Evolutionary conservation across 2,797 vertebrate species (phyloP).

Genomic region (Gymnodraco acuticeps): DNA sequence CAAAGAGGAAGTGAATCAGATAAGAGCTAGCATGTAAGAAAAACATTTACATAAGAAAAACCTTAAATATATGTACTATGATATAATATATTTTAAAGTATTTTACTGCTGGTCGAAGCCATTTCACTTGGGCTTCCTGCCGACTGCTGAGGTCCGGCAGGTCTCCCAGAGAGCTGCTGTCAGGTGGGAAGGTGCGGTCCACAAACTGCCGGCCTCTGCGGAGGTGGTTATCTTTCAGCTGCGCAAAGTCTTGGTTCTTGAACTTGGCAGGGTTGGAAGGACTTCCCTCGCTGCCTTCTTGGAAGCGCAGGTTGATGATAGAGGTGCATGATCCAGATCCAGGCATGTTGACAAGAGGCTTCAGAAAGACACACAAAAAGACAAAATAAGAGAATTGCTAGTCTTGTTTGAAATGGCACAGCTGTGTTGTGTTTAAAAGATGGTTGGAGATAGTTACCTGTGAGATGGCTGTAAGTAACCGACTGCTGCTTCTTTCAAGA

Average conservation of each 20-base stretch:
- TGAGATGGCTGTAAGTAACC: conserved; percentile 1
- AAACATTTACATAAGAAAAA: not conserved
- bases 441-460: conserved; percentile 20
- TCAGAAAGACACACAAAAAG: not conserved
- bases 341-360: conserved; percentile 46
- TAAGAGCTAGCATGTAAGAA: not conserved
- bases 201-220: conserved; percentile 30
- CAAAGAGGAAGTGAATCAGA: not conserved
- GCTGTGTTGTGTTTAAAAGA: not conserved
- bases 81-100: not conserved
- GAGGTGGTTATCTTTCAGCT: conserved; percentile 37
- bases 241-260: conserved; percentile 50
- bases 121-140: conserved; percentile 38
- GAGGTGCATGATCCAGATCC: conserved; percentile 36
- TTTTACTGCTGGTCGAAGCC: conserved; percentile 61
- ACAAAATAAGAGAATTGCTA: not conserved
- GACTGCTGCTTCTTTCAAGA: conserved; percentile 16
- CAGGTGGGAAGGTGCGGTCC: conserved; percentile 61
- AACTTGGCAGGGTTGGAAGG: conserved; percentile 55
- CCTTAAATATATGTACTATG: not conserved
- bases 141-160: not conserved
- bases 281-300: conserved; percentile 54
- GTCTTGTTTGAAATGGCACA: not conserved
- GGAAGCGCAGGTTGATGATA: conserved; percentile 64
- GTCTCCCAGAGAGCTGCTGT: conserved; percentile 45